These are phyloP conservation scores for Thelaira solivaga DNA, from an alignment of 2,888 invertebrate genomes.

Conservation along the genomic window DNA sequence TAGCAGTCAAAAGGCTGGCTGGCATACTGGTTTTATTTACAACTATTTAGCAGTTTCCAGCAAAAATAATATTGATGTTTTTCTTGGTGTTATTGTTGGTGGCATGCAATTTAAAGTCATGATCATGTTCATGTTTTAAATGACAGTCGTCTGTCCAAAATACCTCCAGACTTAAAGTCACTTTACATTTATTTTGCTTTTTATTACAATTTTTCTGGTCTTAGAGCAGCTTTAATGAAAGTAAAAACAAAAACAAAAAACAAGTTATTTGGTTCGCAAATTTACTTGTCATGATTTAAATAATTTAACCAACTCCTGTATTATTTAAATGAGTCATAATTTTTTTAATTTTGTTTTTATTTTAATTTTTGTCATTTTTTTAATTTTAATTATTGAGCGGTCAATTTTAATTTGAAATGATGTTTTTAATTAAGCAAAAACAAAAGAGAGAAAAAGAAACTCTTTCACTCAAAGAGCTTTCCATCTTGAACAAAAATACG, in stretches of 20 bases:
- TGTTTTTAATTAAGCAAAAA: not conserved
- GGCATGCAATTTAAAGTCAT: constrained; percentile 51
- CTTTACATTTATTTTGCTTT: constrained; percentile 35
- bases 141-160: constrained; percentile 40
- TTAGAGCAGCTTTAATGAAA: constrained; percentile 45
- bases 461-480: not conserved
- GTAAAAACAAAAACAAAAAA: too few species aligned
- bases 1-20: constrained; percentile 25
- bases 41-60: not conserved
- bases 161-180: constrained; percentile 37
- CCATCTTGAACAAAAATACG: too few species aligned
- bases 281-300: constrained; percentile 38
- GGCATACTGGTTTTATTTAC: not conserved
- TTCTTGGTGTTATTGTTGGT: constrained; percentile 18
- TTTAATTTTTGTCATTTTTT: constrained; percentile 22
- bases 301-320: not conserved
- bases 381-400: not conserved
- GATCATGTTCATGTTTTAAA: constrained; percentile 54
- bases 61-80: not conserved
- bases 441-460: not conserved
- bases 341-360: not conserved
- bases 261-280: constrained; percentile 38
- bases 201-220: not conserved
- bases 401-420: not conserved
- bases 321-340: constrained; percentile 19